Conservation (phyloP, 1,140 invertebrate species). For the Nymphalis io region DNA sequence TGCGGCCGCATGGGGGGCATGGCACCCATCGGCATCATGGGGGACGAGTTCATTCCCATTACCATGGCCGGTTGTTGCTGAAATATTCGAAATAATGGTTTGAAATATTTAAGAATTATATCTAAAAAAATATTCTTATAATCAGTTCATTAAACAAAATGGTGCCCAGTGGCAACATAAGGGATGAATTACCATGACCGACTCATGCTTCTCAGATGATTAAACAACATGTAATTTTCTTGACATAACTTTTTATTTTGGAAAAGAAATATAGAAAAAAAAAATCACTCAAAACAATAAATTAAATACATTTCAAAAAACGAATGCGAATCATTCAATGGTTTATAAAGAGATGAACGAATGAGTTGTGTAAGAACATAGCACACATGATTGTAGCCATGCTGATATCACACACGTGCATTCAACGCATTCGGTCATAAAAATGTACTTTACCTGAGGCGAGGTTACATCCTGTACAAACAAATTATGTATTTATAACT, state of each 20-base stretch:
- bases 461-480: conserved; percentile 30
- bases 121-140: not conserved
- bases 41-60: conserved; percentile 67
- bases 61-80: conserved; percentile 76
- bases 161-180: no score
- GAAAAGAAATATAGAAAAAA: not conserved
- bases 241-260: not conserved
- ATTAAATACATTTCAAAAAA: not conserved
- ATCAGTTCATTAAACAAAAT: no score
- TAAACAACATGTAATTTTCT: no score
- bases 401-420: conserved; percentile 45
- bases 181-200: no score
- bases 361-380: conserved; percentile 4
- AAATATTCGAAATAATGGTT: conserved; percentile 33
- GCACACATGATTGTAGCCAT: conserved; percentile 36
- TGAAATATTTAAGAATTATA: not conserved
- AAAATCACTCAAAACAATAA: not conserved
- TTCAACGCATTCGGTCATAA: conserved; percentile 20
- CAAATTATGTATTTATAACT: not conserved
- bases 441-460: conserved; percentile 39
- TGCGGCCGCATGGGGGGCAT: conserved; percentile 63
- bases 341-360: not conserved
- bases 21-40: conserved; percentile 63
- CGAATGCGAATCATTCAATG: conserved; percentile 7
- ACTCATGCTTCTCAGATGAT: no score